These are phyloP conservation scores for Drosophila kikkawai DNA, from an alignment of 1,140 invertebrate genomes.

Conservation along the genomic window DNA sequence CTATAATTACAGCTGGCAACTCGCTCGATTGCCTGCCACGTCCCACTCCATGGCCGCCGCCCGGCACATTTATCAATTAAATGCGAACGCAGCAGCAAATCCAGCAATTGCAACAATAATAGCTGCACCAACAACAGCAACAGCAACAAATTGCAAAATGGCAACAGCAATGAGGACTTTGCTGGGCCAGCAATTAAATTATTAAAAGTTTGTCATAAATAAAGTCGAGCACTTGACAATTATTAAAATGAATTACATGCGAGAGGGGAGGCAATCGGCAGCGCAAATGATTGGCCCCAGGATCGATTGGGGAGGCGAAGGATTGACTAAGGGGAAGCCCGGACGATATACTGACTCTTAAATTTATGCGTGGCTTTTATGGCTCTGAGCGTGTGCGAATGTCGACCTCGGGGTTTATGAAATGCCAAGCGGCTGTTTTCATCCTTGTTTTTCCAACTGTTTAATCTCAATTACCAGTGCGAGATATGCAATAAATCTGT, in stretches of 20 bases:
- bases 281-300: slow-evolving; percentile 35
- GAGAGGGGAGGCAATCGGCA: slow-evolving; percentile 10
- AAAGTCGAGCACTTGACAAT: slow-evolving; percentile 76
- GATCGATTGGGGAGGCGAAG: slow-evolving; percentile 14
- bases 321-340: slow-evolving; percentile 40
- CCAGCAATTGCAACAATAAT: slow-evolving; percentile 71
- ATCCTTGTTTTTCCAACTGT: slow-evolving; percentile 69
- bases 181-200: slow-evolving; percentile 72
- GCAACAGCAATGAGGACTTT: slow-evolving; percentile 38
- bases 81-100: slow-evolving; percentile 72
- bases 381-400: slow-evolving; percentile 7
- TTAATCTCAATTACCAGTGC: slow-evolving; percentile 81
- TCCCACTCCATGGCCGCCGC: background rate
- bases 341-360: slow-evolving; percentile 67
- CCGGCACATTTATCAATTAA: slow-evolving; percentile 78
- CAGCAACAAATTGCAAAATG: slow-evolving; percentile 15
- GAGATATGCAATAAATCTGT: slow-evolving; percentile 82
- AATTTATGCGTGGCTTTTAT: slow-evolving; percentile 73
- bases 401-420: slow-evolving; percentile 54
- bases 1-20: slow-evolving; percentile 75
- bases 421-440: slow-evolving; percentile 73
- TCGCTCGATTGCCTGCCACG: slow-evolving; percentile 18
- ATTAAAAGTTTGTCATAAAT: slow-evolving; percentile 81
- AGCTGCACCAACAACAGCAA: slow-evolving; percentile 20
- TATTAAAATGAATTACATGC: slow-evolving; percentile 78